Evolutionary conservation across 2,797 vertebrate species (phyloP).

Genomic region (Coracias cyanogaster): DNA sequence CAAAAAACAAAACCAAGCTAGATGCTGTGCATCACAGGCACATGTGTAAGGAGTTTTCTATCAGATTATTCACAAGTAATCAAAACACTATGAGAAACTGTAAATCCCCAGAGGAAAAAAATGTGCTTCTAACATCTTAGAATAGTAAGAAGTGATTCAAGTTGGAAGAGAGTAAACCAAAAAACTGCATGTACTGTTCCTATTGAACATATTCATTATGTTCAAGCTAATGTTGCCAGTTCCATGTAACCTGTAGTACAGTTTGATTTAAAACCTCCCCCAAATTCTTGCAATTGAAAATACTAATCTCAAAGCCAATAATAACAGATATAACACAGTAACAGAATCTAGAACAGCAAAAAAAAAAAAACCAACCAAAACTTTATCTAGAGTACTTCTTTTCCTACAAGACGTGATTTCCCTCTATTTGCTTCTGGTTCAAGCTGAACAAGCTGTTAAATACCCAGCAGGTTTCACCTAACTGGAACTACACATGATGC

Average conservation of each 20-base stretch:
- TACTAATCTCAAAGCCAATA: background rate
- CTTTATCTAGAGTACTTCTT: background rate
- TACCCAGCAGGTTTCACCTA: background rate
- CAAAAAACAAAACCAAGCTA: slow-evolving; percentile 49
- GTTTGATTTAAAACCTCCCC: background rate
- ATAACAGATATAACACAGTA: background rate
- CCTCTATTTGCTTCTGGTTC: background rate
- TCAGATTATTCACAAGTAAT: slow-evolving; percentile 50
- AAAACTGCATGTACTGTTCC: background rate
- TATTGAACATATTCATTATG: background rate
- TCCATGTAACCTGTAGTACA: background rate
- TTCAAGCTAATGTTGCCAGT: slow-evolving; percentile 6
- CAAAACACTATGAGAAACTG: slow-evolving; percentile 49
- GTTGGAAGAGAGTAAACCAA: slow-evolving; percentile 6
- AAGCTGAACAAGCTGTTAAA: background rate
- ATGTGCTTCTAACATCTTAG: slow-evolving; percentile 17
- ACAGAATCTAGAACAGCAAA: background rate
- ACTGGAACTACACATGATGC: background rate
- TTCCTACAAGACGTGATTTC: background rate
- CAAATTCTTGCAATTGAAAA: background rate
- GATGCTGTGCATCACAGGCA: slow-evolving; percentile 5
- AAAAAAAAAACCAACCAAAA: background rate
- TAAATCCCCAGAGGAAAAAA: slow-evolving; percentile 51
- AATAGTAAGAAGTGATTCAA: slow-evolving; percentile 34
- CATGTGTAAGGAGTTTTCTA: slow-evolving; percentile 22